phyloP scores from a whole-genome alignment of 1,140 invertebrate genomes.

The Tyrophagus putrescentiae region DNA sequence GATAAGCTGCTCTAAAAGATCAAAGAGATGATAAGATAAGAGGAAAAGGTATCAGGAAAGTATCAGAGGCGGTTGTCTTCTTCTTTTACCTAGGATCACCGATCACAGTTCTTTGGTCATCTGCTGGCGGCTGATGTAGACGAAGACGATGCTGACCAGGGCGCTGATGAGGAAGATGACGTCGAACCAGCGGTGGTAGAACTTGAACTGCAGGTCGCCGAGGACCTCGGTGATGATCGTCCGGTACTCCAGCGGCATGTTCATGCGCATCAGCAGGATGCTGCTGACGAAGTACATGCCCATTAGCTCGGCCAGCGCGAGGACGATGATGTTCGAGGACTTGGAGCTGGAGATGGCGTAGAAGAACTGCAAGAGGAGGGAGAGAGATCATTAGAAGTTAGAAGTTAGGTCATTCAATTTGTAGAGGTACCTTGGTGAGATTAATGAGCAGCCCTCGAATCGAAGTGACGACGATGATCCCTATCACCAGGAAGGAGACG shows the following conservation, averaged over 20 bases:
- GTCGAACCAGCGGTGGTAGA: conserved; percentile 99
- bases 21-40: too few relatives aligned
- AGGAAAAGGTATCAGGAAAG: too few relatives aligned
- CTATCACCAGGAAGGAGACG: conserved; percentile 89
- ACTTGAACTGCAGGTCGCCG: conserved; percentile 95
- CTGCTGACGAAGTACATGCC: conserved; percentile 99
- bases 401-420: neutral
- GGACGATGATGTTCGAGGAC: conserved; percentile 94
- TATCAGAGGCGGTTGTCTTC: too few relatives aligned
- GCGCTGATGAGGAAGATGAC: conserved; percentile 97
- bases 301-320: conserved; percentile 95
- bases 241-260: conserved; percentile 92
- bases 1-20: too few relatives aligned
- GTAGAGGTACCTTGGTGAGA: conserved; percentile 68
- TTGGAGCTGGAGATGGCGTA: conserved; percentile 99
- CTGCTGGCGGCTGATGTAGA: conserved; percentile 77
- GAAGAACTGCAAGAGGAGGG: conserved; percentile 60
- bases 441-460: conserved; percentile 89
- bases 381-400: neutral
- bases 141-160: conserved; percentile 80
- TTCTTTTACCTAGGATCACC: too few relatives aligned
- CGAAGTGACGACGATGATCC: conserved; percentile 94
- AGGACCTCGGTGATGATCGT: conserved; percentile 94
- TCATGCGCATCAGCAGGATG: conserved; percentile 95
- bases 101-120: conserved; percentile 12